Evolutionary conservation across 2,113 vertebrate genomes (phyloP).

Genomic region (Electrona antarctica): DNA sequence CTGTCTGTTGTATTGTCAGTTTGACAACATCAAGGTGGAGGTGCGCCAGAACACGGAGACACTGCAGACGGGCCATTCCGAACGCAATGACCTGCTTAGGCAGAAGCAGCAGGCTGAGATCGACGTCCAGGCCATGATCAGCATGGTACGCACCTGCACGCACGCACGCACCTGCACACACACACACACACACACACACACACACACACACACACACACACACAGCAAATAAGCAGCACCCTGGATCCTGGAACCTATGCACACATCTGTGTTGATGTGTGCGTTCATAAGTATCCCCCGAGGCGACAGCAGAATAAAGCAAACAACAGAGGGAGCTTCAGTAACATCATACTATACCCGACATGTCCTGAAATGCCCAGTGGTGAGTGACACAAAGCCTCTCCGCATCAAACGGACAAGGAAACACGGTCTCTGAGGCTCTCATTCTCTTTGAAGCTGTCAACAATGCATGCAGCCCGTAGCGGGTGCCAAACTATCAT

Average conservation of each 20-base stretch:
- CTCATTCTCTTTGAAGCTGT: too few relatives aligned
- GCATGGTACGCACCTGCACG: constrained; percentile 53
- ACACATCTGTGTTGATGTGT: neutral
- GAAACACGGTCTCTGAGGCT: too few relatives aligned
- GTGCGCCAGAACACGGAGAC: constrained; percentile 69
- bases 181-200: constrained; percentile 4
- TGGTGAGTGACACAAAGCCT: too few relatives aligned
- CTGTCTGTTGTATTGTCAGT: constrained; percentile 52
- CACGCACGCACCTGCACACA: neutral
- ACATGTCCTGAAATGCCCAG: too few relatives aligned
- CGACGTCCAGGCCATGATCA: constrained; percentile 58
- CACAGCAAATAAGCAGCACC: neutral
- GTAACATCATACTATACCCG: too few relatives aligned
- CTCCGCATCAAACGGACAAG: too few relatives aligned
- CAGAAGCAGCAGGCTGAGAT: constrained; percentile 72
- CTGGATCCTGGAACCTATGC: neutral
- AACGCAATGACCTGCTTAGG: constrained; percentile 61
- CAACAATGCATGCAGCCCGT: too few relatives aligned
- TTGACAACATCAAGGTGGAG: constrained; percentile 73
- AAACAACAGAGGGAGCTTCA: too few relatives aligned
- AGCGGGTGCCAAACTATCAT: neutral
- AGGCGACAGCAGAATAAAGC: too few relatives aligned
- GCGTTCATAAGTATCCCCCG: too few relatives aligned
- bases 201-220: neutral
- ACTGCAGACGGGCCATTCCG: constrained; percentile 49